These are phyloP conservation scores for Ginglymostoma cirratum DNA, from an alignment of 2,113 vertebrate species.

Conservation along the genomic window DNA sequence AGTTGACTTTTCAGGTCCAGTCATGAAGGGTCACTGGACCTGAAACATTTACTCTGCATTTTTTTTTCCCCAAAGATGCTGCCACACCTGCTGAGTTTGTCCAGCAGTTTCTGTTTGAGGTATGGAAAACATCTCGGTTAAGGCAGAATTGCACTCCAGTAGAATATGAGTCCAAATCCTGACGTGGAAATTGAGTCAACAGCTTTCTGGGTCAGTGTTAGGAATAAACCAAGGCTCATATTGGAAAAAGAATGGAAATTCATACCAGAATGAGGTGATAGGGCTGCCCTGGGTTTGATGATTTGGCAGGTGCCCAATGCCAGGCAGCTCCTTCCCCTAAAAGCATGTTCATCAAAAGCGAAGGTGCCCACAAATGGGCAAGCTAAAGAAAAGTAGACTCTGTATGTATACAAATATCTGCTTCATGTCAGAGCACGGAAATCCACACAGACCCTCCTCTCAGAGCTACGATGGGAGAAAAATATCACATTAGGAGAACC, in stretches of 20 bases:
- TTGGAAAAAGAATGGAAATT: background rate
- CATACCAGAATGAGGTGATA: background rate
- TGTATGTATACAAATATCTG: slow-evolving; percentile 97
- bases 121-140: background rate
- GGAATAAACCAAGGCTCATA: background rate
- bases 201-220: background rate
- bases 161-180: background rate
- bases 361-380: slow-evolving; percentile 93
- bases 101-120: background rate
- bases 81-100: no score
- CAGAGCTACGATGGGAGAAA: slow-evolving; percentile 97
- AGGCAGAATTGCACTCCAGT: background rate
- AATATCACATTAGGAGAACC: slow-evolving; percentile 91
- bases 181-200: background rate
- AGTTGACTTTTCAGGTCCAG: no score
- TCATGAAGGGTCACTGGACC: no score
- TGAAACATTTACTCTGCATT: no score
- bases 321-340: slow-evolving; percentile 45
- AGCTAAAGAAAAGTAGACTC: slow-evolving; percentile 90
- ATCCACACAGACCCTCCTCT: slow-evolving; percentile 95
- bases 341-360: slow-evolving; percentile 93
- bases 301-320: slow-evolving; percentile 42
- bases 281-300: slow-evolving; percentile 27
- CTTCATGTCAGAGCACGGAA: slow-evolving; percentile 95
- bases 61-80: no score